Evolutionary conservation across 37 sponge, comb jelly and placozoan species (phyloP).

Genomic region (Trichoplax adhaerens): DNA sequence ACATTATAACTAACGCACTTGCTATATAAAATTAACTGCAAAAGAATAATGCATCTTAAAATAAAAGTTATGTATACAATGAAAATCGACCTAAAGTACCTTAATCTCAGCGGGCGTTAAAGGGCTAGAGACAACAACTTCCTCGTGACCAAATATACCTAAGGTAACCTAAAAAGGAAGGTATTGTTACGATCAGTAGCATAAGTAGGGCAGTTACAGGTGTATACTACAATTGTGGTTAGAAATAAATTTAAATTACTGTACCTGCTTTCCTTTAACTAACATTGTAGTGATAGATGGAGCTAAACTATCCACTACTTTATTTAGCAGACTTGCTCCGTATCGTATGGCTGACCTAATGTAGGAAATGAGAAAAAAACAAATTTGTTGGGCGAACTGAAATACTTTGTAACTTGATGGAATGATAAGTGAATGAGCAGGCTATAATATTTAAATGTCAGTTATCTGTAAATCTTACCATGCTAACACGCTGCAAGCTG

Average conservation of each 20-base stretch:
- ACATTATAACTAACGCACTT: conserved; percentile 36
- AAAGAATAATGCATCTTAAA: neutral
- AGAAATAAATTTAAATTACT: neutral
- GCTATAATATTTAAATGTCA: too few species aligned
- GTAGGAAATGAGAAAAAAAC: neutral
- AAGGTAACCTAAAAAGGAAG: conserved; percentile 38
- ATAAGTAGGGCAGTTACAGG: neutral
- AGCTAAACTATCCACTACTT: conserved; percentile 73
- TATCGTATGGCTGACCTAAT: conserved; percentile 50
- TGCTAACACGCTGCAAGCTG: too few species aligned
- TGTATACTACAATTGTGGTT: neutral
- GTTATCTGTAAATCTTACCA: too few species aligned
- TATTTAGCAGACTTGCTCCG: conserved; percentile 44
- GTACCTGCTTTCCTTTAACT: conserved; percentile 34
- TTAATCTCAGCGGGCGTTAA: conserved; percentile 38
- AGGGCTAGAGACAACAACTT: conserved; percentile 45
- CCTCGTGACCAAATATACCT: conserved; percentile 51
- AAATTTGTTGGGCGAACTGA: too few species aligned
- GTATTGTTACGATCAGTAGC: neutral
- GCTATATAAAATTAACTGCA: conserved; percentile 33
- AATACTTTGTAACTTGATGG: too few species aligned
- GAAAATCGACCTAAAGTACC: neutral
- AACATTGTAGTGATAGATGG: conserved; percentile 58
- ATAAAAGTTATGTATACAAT: neutral
- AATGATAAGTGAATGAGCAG: too few species aligned